Percentiles rank a stretch among this genome's conserved stretches.
These are phyloP conservation scores for Phrynosoma blainvillii DNA, from an alignment of 2,113 vertebrate genomes.

Conservation along the genomic window DNA sequence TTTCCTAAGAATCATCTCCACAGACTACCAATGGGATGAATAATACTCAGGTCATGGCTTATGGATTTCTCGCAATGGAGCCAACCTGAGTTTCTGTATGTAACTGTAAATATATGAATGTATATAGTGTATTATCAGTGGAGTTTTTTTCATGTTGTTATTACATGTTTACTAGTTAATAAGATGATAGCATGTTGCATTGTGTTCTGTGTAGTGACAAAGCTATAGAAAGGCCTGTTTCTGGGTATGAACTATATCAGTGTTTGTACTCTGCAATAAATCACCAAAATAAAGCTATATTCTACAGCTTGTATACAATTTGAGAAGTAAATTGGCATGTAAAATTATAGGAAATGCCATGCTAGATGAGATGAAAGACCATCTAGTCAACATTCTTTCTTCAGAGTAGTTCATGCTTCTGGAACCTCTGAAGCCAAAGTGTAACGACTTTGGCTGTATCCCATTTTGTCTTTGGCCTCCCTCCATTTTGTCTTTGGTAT, in stretches of 20 bases:
- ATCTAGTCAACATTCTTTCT: neutral
- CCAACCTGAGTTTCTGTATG: conserved; percentile 66
- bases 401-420: neutral
- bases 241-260: conserved; percentile 43
- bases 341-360: neutral
- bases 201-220: neutral
- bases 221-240: conserved; percentile 50
- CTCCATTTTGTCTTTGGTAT: neutral
- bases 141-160: conserved; percentile 35
- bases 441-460: neutral
- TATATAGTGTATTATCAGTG: conserved; percentile 1
- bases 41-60: conserved; percentile 74
- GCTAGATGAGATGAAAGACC: neutral
- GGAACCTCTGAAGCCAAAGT: neutral
- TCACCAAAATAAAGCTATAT: neutral
- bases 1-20: conserved; percentile 83
- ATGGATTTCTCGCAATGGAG: conserved; percentile 45
- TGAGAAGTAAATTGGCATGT: neutral
- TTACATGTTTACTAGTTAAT: conserved; percentile 70
- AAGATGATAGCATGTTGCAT: conserved; percentile 51
- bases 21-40: conserved; percentile 48
- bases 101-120: conserved; percentile 72
- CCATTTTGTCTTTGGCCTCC: neutral
- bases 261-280: neutral
- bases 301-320: neutral